Percentiles rank a stretch among this genome's conserved stretches.
These are phyloP conservation scores for Turritopsis rubra DNA, from an alignment of 30 jellyfish, hydroid and myxozoan species.

Conservation along the genomic window DNA sequence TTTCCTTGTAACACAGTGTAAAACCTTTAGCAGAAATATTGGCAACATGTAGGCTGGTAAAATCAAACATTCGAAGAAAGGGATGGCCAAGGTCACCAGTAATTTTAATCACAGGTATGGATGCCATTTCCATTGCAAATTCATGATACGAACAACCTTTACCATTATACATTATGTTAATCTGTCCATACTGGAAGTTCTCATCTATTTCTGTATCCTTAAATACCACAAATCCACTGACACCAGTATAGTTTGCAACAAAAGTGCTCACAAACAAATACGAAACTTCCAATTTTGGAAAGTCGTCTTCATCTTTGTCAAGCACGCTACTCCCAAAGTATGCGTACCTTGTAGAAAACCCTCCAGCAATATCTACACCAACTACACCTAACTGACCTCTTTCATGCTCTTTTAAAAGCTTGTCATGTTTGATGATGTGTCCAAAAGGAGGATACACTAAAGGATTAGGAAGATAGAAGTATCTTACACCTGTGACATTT, in stretches of 20 bases:
- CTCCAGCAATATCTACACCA: background rate
- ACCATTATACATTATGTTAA: background rate
- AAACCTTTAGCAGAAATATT: slow-evolving; percentile 8
- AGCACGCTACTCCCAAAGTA: background rate
- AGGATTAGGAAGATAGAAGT: background rate
- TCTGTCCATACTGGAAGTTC: background rate
- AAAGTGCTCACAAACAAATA: background rate
- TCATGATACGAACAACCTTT: background rate
- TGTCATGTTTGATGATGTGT: background rate
- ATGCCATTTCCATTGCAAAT: background rate
- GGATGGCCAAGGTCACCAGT: slow-evolving; percentile 7
- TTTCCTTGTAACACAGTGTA: slow-evolving; percentile 18
- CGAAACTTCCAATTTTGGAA: background rate
- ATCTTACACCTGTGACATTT: background rate
- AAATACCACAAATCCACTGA: background rate
- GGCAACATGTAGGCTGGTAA: background rate
- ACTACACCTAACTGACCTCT: background rate
- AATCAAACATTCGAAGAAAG: background rate
- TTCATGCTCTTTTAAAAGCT: background rate
- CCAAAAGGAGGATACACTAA: background rate
- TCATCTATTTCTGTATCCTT: background rate
- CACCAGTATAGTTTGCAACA: background rate
- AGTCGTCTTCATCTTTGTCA: background rate
- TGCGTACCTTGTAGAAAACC: background rate
- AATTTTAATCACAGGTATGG: background rate